Evolutionary conservation across 2,797 vertebrate species (phyloP).

Genomic region (Champsocephalus gunnari): DNA sequence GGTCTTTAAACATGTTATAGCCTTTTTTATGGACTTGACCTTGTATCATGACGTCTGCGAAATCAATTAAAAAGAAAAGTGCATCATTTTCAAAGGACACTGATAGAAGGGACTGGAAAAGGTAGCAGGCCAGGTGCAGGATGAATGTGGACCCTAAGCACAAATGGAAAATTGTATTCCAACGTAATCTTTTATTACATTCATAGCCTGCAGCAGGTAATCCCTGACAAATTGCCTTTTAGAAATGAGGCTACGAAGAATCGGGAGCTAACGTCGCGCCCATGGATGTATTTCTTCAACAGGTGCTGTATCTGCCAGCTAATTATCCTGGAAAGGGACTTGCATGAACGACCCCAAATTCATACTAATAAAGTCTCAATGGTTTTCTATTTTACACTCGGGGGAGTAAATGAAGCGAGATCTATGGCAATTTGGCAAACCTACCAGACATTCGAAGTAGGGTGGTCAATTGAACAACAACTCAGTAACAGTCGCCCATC

Average conservation of each 20-base stretch:
- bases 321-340: conserved; percentile 36
- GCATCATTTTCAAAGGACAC: conserved; percentile 14
- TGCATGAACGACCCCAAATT: conserved; percentile 1
- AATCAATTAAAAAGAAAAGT: conserved; percentile 15
- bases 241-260: conserved; percentile 4
- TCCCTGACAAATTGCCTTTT: conserved; percentile 12
- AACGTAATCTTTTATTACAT: conserved; percentile 26
- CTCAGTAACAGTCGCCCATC: neutral
- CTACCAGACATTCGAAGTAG: conserved; percentile 11
- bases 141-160: neutral
- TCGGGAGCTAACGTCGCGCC: neutral
- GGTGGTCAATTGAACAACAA: conserved; percentile 15
- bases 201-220: neutral
- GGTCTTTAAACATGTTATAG: neutral
- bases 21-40: neutral
- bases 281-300: neutral
- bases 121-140: neutral
- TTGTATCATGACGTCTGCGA: conserved; percentile 10
- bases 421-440: conserved; percentile 19
- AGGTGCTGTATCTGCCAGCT: conserved; percentile 18
- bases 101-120: conserved; percentile 17
- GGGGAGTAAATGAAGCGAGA: conserved; percentile 29
- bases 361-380: conserved; percentile 24
- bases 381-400: conserved; percentile 11
- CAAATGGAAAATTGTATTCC: conserved; percentile 3